Base-by-base conservation (phyloP, 2,888 invertebrate genomes). In the Drosophila neoperkinsi region DNA sequence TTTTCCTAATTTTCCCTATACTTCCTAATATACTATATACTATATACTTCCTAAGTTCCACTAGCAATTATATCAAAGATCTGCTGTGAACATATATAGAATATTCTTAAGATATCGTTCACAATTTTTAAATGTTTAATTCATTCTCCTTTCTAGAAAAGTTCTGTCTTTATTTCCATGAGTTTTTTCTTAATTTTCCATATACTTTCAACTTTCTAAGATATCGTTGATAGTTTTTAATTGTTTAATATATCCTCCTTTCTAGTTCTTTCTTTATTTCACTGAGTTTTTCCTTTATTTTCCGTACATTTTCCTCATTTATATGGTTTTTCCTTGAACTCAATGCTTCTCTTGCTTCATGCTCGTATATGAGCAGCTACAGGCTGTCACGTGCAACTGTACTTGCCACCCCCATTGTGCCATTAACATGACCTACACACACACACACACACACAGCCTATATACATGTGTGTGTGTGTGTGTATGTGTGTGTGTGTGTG, bases 381-480 rank as follows among this genome's bases (percentile, higher is more conserved):
- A 74, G 50, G 74, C 74, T 57, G 64, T 50, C 61, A 38, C 55
- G 55, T 56, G 76, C 28, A 64, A 74, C 71, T 74, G 70, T 66
- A 74, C 74, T 57, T 41, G 51, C 58, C 46, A 52, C 49, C 52
- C 43, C 59, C 50, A 65, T 25, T 9, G 16, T 16, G 51, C 5
- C 30, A 36, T 10, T 11, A 46, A 69, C 74, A 68, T 74, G 81
- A 81, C 79, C 82, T 73, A 81, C 82, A 80, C 62, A 78, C 50
- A 46, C 62, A 78, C 50, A 43, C 30, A 56, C 13, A 53, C 7
- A 43, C 11, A 50, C 50, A 16, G 56, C 38, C n/a, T 36, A 28
- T 11, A 25, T 18, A 43, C 5, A 13, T 16, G 5, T 21, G n/a
- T 51, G 16, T 52, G 16, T 16, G 16, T 18, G 49, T 28, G 18